phyloP scores from a whole-genome alignment of 2,888 invertebrate genomes.

The Agrotis exclamationis region DNA sequence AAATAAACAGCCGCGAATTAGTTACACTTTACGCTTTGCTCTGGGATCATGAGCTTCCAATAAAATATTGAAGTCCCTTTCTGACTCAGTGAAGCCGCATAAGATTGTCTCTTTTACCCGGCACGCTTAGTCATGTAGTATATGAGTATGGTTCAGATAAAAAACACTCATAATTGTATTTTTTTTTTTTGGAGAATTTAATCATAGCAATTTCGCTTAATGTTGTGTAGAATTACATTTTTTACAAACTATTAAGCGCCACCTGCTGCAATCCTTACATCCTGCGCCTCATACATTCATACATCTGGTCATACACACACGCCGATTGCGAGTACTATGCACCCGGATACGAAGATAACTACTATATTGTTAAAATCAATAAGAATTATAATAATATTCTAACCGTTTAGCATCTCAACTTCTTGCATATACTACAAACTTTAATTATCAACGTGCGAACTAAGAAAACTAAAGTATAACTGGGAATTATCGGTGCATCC shows the following conservation, averaged over 20 bases:
- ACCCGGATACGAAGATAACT: too few relatives aligned
- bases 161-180: neutral
- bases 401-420: slow-evolving; percentile 11
- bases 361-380: too few relatives aligned
- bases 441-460: slow-evolving; percentile 60
- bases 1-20: slow-evolving; percentile 72
- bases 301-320: too few relatives aligned
- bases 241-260: too few relatives aligned
- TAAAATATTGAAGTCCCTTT: slow-evolving; percentile 52
- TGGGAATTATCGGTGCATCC: slow-evolving; percentile 50
- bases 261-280: too few relatives aligned
- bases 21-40: slow-evolving; percentile 67
- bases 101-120: slow-evolving; percentile 55
- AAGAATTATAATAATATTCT: too few relatives aligned
- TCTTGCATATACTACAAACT: slow-evolving; percentile 50
- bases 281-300: too few relatives aligned
- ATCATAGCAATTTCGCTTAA: neutral
- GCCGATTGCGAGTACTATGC: too few relatives aligned
- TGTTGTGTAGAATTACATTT: too few relatives aligned
- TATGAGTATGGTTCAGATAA: slow-evolving; percentile 22
- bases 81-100: neutral
- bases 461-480: slow-evolving; percentile 59
- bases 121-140: slow-evolving; percentile 65
- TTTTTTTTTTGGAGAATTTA: neutral
- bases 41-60: slow-evolving; percentile 57